Evolutionary conservation across 30 jellyfish, hydroid and myxozoan species (phyloP), one percentile per base, ranked within the genome.

Genomic region (Hydractinia echinata): DNA sequence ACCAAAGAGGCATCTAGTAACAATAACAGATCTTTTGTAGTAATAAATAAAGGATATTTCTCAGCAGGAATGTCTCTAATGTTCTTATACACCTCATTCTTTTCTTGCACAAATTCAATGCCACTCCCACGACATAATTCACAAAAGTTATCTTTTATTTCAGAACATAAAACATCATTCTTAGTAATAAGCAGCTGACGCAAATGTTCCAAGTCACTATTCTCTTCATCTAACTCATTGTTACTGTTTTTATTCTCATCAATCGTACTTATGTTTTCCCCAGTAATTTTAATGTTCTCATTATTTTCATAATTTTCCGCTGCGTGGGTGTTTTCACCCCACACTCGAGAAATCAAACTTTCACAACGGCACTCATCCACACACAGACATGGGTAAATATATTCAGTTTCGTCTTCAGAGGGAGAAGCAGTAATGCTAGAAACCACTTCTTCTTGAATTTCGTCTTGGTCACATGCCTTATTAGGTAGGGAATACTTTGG

Each of bases 111-210:
- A 44, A 16, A 44, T 14, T 79, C 89, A 50, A 53, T 81, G 55
- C 89, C 86, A 55, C 64, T 66, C 6, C 90, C 93, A 77, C 66
- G 68, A 78, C 94, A 82, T 5, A 90, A 85, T 51, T 69, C 95
- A 19, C 83, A 76, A 84, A 91, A 91, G 76, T 82, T 83, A 72
- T 78, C 73, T 54, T 56, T 78, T 64, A 91, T 94, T 76, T 86
- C 95, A 76, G 82, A 86, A 67, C 95, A 83, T 7, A 91, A 82
- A 51, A 83, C 95, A 51, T 85, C 81, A 73, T 91, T 91, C 56
- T 91, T 91, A 11, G 97, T 91, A 55, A 91, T 54, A 18, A 91
- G 83, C 73, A 91, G 54, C 83, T 91, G 97, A 10, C 96, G 89
- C 67, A 89, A 56, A 81, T 89, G 95, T 51, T 89, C 91, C 53